These are phyloP conservation scores for Trichogramma pretiosum DNA, from an alignment of 1,140 invertebrate genomes.

Conservation along the genomic window DNA sequence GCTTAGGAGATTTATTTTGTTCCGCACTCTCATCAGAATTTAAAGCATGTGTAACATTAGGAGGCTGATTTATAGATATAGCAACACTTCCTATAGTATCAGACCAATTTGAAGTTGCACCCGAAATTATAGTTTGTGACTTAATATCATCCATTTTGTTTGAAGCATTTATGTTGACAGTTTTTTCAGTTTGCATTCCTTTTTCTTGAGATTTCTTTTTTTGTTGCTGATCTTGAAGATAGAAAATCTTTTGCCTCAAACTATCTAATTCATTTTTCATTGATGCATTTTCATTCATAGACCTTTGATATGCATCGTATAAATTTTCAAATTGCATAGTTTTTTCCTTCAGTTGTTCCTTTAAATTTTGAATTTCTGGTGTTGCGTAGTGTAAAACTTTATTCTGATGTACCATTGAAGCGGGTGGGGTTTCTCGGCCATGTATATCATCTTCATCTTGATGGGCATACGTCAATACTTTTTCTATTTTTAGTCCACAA, in stretches of 20 bases:
- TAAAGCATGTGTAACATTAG: conserved; percentile 24
- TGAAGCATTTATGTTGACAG: no score
- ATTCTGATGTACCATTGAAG: conserved; percentile 6
- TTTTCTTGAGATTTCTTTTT: neutral
- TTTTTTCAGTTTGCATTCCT: neutral
- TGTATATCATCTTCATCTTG: conserved; percentile 1
- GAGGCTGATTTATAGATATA: conserved; percentile 29
- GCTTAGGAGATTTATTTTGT: conserved; percentile 9
- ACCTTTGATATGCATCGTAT: conserved; percentile 27
- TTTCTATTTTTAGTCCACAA: conserved; percentile 16
- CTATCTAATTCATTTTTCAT: conserved; percentile 31
- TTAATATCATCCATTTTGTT: neutral
- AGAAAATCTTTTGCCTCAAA: conserved; percentile 23
- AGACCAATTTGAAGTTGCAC: conserved; percentile 36
- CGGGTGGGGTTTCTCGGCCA: conserved; percentile 2
- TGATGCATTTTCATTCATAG: conserved; percentile 27
- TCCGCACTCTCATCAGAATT: conserved; percentile 29
- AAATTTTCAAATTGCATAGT: conserved; percentile 23
- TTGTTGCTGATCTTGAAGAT: conserved; percentile 21
- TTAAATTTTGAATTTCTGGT: conserved; percentile 18
- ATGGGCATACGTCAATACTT: no score
- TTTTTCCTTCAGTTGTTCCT: conserved; percentile 21
- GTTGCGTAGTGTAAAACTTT: conserved; percentile 14
- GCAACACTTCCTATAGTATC: conserved; percentile 28
- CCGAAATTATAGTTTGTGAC: conserved; percentile 24